Evolutionary conservation across 2,113 vertebrate species (phyloP).

Genomic region (Procapra przewalskii): DNA sequence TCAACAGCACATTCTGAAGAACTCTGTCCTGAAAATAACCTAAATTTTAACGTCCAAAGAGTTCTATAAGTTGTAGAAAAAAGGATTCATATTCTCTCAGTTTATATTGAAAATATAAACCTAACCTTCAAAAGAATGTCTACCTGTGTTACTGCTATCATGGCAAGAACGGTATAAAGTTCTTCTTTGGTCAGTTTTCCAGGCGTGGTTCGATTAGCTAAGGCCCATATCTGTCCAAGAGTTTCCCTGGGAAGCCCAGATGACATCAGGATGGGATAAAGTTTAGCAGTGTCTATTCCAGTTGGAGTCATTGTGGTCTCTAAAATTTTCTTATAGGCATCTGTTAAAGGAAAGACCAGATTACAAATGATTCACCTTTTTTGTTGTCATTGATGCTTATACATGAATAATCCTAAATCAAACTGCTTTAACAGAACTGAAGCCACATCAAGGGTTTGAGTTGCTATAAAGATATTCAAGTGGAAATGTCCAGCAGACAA

Average conservation of each 20-base stretch:
- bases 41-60: slow-evolving; percentile 16
- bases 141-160: slow-evolving; percentile 97
- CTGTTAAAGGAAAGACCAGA: slow-evolving; percentile 77
- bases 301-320: slow-evolving; percentile 92
- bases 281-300: slow-evolving; percentile 96
- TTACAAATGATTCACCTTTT: slow-evolving; percentile 18
- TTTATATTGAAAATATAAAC: neutral
- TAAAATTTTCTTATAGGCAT: slow-evolving; percentile 95
- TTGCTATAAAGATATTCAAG: neutral
- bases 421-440: slow-evolving; percentile 5
- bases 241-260: slow-evolving; percentile 97
- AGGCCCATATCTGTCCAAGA: slow-evolving; percentile 96
- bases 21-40: neutral
- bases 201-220: slow-evolving; percentile 96
- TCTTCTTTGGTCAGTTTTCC: slow-evolving; percentile 98
- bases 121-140: neutral
- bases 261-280: slow-evolving; percentile 97
- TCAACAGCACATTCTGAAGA: slow-evolving; percentile 14
- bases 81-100: neutral
- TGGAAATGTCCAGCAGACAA: neutral
- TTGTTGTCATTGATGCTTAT: neutral
- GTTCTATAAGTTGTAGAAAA: neutral
- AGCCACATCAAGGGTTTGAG: neutral
- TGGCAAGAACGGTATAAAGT: slow-evolving; percentile 93
- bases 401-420: slow-evolving; percentile 23